phyloP scores from a whole-genome alignment of 1,140 invertebrate genomes.

The Coboldia fuscipes region DNA sequence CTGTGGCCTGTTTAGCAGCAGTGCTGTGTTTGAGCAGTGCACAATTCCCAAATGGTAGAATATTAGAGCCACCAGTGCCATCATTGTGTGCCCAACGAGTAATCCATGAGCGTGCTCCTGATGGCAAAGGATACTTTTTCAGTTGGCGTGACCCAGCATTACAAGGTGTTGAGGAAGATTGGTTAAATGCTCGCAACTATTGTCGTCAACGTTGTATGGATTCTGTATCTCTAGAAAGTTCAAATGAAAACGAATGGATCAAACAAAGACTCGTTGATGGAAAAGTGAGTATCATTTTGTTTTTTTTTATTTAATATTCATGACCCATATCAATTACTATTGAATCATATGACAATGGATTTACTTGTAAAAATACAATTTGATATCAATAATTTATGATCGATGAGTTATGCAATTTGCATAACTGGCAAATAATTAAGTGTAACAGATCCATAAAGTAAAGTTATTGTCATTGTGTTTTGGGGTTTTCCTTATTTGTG shows the following conservation, averaged over 20 bases:
- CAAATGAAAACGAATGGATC: constrained; percentile 61
- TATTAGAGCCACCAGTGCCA: constrained; percentile 49
- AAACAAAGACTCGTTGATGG: constrained; percentile 49
- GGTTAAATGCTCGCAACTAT: constrained; percentile 59
- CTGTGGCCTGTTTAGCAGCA: constrained; percentile 21
- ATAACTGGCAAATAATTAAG: too few relatives aligned
- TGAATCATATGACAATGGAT: too few relatives aligned
- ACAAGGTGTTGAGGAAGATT: constrained; percentile 50
- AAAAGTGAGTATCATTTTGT: constrained; percentile 30
- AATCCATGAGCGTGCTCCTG: constrained; percentile 35
- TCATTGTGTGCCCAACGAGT: constrained; percentile 45
- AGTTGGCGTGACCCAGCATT: constrained; percentile 59
- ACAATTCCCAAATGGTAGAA: constrained; percentile 43
- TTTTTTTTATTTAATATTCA: neutral
- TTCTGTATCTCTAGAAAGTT: constrained; percentile 57
- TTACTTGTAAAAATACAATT: too few relatives aligned
- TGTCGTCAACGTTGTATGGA: constrained; percentile 73
- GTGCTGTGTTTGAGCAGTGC: constrained; percentile 26
- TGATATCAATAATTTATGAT: too few relatives aligned
- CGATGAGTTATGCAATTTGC: too few relatives aligned
- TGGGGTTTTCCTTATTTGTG: too few relatives aligned
- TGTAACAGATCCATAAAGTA: too few relatives aligned
- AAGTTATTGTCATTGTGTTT: too few relatives aligned
- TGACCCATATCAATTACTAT: too few relatives aligned
- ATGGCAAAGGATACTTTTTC: constrained; percentile 47